These are phyloP conservation scores for Eristalinus aeneus DNA, from an alignment of 2,888 invertebrate species.

Conservation along the genomic window DNA sequence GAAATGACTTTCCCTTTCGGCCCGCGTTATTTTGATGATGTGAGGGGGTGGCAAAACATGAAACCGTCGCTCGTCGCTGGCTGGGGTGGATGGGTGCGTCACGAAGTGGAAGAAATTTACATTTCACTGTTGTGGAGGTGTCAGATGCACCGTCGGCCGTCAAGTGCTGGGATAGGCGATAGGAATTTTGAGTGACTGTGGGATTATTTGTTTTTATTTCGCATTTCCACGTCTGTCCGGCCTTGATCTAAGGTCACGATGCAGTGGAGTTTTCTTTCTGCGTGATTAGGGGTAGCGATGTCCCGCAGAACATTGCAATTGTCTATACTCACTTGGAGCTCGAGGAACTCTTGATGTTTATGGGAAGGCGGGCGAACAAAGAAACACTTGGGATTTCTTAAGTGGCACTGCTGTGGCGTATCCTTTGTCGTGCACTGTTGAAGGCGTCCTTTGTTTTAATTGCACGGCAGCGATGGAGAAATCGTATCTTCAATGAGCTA, in stretches of 20 bases:
- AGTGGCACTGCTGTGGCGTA: neutral
- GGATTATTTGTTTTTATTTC: constrained; percentile 67
- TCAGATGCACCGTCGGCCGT: neutral
- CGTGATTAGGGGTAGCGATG: constrained; percentile 49
- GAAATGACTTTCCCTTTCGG: constrained; percentile 63
- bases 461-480: neutral
- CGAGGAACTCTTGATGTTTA: neutral
- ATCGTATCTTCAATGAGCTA: neutral
- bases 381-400: neutral
- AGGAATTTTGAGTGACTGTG: neutral
- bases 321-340: neutral
- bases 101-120: neutral
- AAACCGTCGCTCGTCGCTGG: neutral
- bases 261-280: constrained; percentile 37
- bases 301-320: neutral
- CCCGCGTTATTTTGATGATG: constrained; percentile 23
- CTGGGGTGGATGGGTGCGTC: neutral
- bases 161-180: neutral
- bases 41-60: neutral
- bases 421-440: neutral
- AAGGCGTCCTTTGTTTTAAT: neutral
- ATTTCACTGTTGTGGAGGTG: neutral
- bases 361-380: neutral
- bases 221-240: constrained; percentile 67
- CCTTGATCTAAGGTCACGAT: constrained; percentile 62